Conservation (phyloP, 2,888 invertebrate genomes). For the Hirtodrosophila alboralis region DNA sequence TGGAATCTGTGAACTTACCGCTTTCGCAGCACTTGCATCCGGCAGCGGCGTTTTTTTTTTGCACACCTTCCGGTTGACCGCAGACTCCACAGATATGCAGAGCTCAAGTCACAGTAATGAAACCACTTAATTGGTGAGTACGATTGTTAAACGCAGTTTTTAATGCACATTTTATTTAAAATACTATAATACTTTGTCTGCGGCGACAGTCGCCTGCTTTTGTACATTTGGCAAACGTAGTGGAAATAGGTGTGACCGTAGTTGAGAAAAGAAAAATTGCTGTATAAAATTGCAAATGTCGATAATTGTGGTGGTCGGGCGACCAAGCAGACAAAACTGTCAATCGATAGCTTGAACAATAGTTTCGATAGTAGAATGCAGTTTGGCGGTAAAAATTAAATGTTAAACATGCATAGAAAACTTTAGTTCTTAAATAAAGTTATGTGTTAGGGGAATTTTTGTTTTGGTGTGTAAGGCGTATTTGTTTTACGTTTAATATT, state of each 20-base stretch:
- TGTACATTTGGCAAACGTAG: constrained; percentile 55
- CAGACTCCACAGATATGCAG: background rate
- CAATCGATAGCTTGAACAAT: background rate
- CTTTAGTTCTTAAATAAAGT: no score
- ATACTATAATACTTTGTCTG: constrained; percentile 1
- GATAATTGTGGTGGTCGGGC: constrained; percentile 1
- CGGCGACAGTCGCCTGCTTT: constrained; percentile 24
- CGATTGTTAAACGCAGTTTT: background rate
- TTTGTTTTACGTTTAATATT: background rate
- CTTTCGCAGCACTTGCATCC: constrained; percentile 28
- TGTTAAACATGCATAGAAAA: no score
- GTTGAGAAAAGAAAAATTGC: constrained; percentile 3
- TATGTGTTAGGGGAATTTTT: no score
- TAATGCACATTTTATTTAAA: constrained; percentile 23
- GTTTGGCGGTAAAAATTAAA: constrained; percentile 4
- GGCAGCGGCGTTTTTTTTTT: constrained; percentile 38
- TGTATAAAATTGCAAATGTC: background rate
- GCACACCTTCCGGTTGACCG: constrained; percentile 22
- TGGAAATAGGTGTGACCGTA: constrained; percentile 32
- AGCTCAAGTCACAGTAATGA: constrained; percentile 2
- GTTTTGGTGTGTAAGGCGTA: no score
- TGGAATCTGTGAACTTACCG: constrained; percentile 51
- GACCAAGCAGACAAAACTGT: constrained; percentile 17
- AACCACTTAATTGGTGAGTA: background rate
- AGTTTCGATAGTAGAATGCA: constrained; percentile 8